Base-by-base conservation (phyloP, 2,888 invertebrate species). In the Euplexia lucipara region DNA sequence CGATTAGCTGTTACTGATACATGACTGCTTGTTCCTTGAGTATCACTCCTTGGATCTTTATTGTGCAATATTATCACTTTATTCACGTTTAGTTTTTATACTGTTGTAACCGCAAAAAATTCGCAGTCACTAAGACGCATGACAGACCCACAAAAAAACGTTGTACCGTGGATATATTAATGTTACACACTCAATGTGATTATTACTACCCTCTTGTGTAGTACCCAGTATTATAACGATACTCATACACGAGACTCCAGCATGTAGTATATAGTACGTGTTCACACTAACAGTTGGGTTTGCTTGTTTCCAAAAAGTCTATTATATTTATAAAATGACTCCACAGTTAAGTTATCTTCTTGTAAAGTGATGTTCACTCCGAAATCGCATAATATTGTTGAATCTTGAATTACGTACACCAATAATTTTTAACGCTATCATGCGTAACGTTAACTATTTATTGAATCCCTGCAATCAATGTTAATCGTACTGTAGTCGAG, bases 271-370 rank as follows among this genome's bases (percentile, higher is more conserved):
- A 45, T 78, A 74, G 76, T 70, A 60, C 53, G 75, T 81, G 77
- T 79, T 75, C 82, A 74, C 83, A 83, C 86, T 86, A 86, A 87
- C 86, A 68, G 79, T 78, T 75, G 81, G 81, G 82, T 81, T 83
- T 78, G 83, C 85, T 81, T 76, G 80, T 78, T 71, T 67, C 71
- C 79, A 79, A 75, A 77, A 75, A 58, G 58, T 75, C 59, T 65
- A 68, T 54, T 75, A 70, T 75, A 68, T 82, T 81, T 78, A 72
- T 77, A 72, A 84, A 69, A 69, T 76, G 70, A 75, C 68, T 83
- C n/a, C 75, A 73, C 60, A 58, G 60, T 72, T 68, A 84, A 82
- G 81, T 79, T 83, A 82, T 78, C 67, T 73, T 72, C 75, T 52
- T 79, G 74, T 81, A 79, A 81, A 77, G 75, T 76, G 42, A 73